phyloP scores from a whole-genome alignment of 2,113 vertebrate species.

The Dasypus novemcinctus region DNA sequence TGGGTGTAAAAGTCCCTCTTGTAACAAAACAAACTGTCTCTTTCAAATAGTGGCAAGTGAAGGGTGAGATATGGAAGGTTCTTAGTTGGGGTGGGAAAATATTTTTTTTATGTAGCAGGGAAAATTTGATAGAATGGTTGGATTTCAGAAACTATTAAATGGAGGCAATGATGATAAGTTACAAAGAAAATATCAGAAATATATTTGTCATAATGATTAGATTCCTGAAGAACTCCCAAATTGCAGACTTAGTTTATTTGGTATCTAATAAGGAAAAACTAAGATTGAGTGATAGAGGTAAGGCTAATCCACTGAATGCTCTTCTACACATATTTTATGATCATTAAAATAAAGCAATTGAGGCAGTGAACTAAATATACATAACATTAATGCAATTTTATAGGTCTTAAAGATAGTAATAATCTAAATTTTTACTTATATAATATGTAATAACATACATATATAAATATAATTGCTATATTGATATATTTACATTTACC shows the following conservation, averaged over 20 bases:
- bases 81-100: neutral
- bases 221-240: neutral
- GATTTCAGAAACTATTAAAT: neutral
- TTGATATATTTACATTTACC: neutral
- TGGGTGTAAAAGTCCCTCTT: neutral
- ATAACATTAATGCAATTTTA: neutral
- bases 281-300: neutral
- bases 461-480: neutral
- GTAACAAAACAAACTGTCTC: neutral
- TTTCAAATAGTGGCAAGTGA: neutral
- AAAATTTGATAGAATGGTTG: neutral
- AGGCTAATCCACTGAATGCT: neutral
- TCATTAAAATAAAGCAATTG: slow-evolving; percentile 7
- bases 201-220: slow-evolving; percentile 27
- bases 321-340: slow-evolving; percentile 30
- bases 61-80: neutral
- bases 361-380: neutral
- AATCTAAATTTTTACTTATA: too few species aligned
- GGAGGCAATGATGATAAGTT: slow-evolving; percentile 24
- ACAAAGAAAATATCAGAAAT: neutral
- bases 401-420: neutral
- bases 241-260: neutral
- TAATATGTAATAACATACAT: too few species aligned
- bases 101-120: neutral
- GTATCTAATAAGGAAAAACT: neutral